Evolutionary conservation across 2,888 invertebrate species (phyloP).

Genomic region (Tortrix viridana): DNA sequence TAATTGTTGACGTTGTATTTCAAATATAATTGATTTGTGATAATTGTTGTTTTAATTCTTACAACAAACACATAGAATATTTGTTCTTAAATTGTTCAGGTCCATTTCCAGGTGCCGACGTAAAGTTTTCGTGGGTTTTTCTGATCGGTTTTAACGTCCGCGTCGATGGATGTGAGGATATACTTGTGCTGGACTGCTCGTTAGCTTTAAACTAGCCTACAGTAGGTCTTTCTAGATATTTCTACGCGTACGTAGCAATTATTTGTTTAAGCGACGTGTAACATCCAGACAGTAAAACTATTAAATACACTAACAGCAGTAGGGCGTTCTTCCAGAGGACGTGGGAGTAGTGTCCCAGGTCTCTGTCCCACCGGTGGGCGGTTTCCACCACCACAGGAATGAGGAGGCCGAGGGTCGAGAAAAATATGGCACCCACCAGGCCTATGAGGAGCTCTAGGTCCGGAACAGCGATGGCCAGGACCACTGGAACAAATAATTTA

Average conservation of each 20-base stretch:
- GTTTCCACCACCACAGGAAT: conserved; percentile 90
- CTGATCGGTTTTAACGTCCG: too few species aligned
- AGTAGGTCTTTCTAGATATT: too few species aligned
- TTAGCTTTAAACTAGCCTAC: too few species aligned
- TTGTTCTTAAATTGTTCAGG: too few species aligned
- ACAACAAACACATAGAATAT: too few species aligned
- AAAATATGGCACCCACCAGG: conserved; percentile 92
- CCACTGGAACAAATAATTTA: conserved; percentile 79
- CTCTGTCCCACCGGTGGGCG: conserved; percentile 87
- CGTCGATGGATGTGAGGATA: too few species aligned
- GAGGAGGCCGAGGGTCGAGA: conserved; percentile 89
- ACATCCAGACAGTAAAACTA: conserved; percentile 68
- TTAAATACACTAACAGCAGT: conserved; percentile 60
- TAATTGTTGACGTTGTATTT: conserved; percentile 36
- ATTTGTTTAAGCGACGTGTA: conserved; percentile 63
- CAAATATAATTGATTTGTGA: conserved; percentile 45
- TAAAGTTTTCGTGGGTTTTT: too few species aligned
- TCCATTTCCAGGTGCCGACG: too few species aligned
- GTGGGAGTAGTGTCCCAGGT: conserved; percentile 86
- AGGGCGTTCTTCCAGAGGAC: conserved; percentile 87
- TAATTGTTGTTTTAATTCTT: conserved; percentile 32
- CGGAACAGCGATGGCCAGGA: conserved; percentile 90
- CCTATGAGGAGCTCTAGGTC: conserved; percentile 94
- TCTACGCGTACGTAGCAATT: conserved; percentile 46
- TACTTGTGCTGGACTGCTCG: too few species aligned